Conservation (phyloP, 1,140 invertebrate species). For the Druon quercuslanigerum region DNA sequence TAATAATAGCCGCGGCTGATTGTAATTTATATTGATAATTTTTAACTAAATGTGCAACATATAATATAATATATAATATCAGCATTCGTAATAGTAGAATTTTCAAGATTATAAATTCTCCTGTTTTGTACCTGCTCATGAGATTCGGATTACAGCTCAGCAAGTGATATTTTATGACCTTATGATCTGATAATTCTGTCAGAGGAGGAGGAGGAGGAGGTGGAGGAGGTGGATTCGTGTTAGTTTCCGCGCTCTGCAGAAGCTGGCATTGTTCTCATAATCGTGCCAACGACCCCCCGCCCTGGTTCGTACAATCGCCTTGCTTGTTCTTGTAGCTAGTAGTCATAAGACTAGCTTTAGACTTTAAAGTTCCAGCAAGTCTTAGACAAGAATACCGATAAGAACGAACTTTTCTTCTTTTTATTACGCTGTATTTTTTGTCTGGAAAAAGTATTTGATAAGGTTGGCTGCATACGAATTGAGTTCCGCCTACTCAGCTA, state of each 20-base stretch:
- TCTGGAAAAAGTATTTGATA: too few relatives aligned
- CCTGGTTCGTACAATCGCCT: conserved; percentile 18
- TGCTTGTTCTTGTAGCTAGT: conserved; percentile 24
- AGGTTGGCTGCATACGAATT: too few relatives aligned
- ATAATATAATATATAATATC: too few relatives aligned
- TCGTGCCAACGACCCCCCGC: conserved; percentile 28
- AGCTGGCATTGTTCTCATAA: conserved; percentile 29
- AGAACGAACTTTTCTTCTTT: not conserved
- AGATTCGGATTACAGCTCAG: not conserved
- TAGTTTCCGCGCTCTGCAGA: conserved; percentile 30
- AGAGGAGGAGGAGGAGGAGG: conserved; percentile 31
- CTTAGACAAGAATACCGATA: not conserved
- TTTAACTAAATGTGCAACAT: too few relatives aligned
- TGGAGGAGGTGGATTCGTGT: conserved; percentile 37
- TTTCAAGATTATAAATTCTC: not conserved
- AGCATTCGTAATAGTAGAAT: too few relatives aligned
- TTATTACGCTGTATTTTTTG: not conserved
- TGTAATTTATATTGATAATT: too few relatives aligned
- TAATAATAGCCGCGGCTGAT: too few relatives aligned
- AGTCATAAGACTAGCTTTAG: conserved; percentile 15
- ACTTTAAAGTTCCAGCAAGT: not conserved
- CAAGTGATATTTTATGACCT: conserved; percentile 21
- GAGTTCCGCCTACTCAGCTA: too few relatives aligned
- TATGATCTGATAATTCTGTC: conserved; percentile 25
- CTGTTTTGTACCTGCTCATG: not conserved